Evolutionary conservation across 2,888 invertebrate genomes (phyloP), one percentile per base, ranked within the genome.

Genomic region (Arrhopalites spinosus): DNA sequence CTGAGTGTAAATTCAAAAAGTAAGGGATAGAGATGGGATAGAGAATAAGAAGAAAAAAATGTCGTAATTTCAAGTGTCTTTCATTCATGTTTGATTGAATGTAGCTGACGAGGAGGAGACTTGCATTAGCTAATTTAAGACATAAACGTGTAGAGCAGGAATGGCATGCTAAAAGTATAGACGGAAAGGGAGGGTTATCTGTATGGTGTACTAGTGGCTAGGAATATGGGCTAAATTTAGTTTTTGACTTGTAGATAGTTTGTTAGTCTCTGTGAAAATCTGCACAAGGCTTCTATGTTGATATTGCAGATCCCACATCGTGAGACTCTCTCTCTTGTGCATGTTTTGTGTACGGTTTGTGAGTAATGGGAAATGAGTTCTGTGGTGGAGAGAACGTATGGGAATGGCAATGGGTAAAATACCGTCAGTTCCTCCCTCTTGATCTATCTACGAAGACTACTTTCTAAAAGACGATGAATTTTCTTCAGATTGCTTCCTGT

Each of bases 321-420:
- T 59, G 36, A 36, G 36, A 7, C 36, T 36, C 36, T 72, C 23
- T 66, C 36, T n/a, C 27, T n/a, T n/a, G n/a, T 23, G 53, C 59
- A 66, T 73, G 56, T 59, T 59, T 59, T 59, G 23, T 73, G 59
- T 68, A 68, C 45, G 68, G 56, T 74, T n/a, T 74, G 59, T 59
- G 74, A 74, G 68, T 74, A 74, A 74, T 74, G 74, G 74, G 74
- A 69, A 74, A 74, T 74, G 74, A 73, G 73, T 74, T 61, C 45
- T 59, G 67, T 74, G 43, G 56, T 56, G 25, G 47, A 45, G 45
- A 68, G 50, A 20, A 69, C n/a, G 29, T 53, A 27, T 20, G 50
- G 56, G 36, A 61, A 68, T 47, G 13, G 71, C 71, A 50, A 61
- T 61, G 72, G 63, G 63, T 72, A 72, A 72, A 72, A 72, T 72